Base-by-base conservation (phyloP, 1,140 invertebrate species). In the Drosophila parabipectinata region DNA sequence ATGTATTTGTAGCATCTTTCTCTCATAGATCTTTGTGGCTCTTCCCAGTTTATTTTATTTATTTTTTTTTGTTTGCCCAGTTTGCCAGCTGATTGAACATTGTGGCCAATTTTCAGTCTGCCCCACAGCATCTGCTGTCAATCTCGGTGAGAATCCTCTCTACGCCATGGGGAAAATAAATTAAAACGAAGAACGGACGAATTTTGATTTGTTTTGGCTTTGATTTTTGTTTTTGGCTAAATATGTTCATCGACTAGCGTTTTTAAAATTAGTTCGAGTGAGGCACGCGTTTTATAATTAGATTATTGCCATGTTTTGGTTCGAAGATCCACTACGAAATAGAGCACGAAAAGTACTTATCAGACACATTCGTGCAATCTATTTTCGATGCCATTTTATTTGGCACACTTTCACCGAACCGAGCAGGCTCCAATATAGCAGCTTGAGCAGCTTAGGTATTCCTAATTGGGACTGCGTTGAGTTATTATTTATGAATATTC, bases 221-320 rank as follows among this genome's bases (percentile, higher is more conserved):
- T 8, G 45, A 21, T 30, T 21, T 32, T 34, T 62, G 12, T 61
- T 82, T 69, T 51, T 12, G 64, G 15, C 56, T 67, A 79, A 79
- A 84, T 66, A 64, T 83, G 76, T 80, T 83, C 63, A 77, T 67
- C 47, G 76, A 50, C 48, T 61, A 48, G 28, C 59, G 30, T 10
- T 55, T 76, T 81, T 72, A 82, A 55, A 79, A 72, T 79, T 87
- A 82, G 81, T 75, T 68, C 39, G 64, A 75, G 67, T 87, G 82
- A 85, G 82, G 69, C 82, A 82, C 82, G 78, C 82, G 82, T 76
- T 85, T 87, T 85, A 85, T 88, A 85, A 66, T 82, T 85, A 85
- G 83, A 74, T 55, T 78, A 82, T 78, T 82, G 83, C 82, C 67
- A 82, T 30, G 62, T 63, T 51, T 72, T 30, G 34, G 52, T 24